Conservation (phyloP, 2,797 vertebrate genomes). For the Crenuchus spilurus region DNA sequence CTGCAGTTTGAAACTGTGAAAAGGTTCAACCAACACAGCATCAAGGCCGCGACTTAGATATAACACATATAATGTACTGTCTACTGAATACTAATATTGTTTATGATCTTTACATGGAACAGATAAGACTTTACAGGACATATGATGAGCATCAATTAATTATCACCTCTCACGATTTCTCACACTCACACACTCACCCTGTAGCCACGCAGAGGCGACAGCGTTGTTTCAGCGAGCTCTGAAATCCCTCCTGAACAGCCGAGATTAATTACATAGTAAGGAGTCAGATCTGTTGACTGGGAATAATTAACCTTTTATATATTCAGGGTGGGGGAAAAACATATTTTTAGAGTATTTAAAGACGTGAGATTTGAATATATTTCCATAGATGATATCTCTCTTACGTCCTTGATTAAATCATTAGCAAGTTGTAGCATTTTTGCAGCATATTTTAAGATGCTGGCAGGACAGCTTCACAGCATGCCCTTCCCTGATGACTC, state of each 20-base stretch:
- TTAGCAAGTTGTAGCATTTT: slow-evolving; percentile 20
- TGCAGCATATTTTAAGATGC: slow-evolving; percentile 33
- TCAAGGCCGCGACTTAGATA: not conserved
- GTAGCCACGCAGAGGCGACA: not conserved
- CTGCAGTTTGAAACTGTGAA: not conserved
- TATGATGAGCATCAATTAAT: not conserved
- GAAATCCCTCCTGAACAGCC: slow-evolving; percentile 20
- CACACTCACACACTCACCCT: not conserved
- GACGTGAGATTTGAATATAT: slow-evolving; percentile 28
- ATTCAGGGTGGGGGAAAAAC: slow-evolving; percentile 31
- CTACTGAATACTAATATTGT: not conserved
- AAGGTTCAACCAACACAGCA: not conserved
- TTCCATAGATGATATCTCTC: slow-evolving; percentile 29
- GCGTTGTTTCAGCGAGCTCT: slow-evolving; percentile 19
- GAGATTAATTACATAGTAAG: slow-evolving; percentile 56
- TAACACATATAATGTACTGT: not conserved
- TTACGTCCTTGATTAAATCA: slow-evolving; percentile 30
- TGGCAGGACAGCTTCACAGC: not conserved
- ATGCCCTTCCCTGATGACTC: slow-evolving; percentile 7
- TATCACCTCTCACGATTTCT: not conserved
- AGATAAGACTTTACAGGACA: not conserved
- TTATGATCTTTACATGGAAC: not conserved
- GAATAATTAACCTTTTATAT: slow-evolving; percentile 58
- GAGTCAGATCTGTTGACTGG: slow-evolving; percentile 56
- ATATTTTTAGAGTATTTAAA: slow-evolving; percentile 41